Evolutionary conservation across 2,113 vertebrate species (phyloP), one percentile per base, ranked within the genome.

Genomic region (Melospiza georgiana): DNA sequence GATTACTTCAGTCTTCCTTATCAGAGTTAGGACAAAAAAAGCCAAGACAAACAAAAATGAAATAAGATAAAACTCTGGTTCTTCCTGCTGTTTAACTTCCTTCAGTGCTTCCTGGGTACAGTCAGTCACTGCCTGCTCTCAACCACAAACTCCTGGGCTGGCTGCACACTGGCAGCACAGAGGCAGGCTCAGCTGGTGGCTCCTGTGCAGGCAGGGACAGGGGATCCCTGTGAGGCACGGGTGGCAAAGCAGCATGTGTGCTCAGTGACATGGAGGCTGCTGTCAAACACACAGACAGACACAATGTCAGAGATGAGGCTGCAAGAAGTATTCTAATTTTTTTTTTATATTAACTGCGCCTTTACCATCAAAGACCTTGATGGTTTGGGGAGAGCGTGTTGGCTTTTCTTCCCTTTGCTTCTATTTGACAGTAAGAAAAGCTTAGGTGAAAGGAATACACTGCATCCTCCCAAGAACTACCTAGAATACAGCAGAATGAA

Each of bases 221-320:
- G 61, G 20, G 3, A 88, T 49, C 59, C 44, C 37, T 5, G 2
- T 0, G 2, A 67, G 4, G 4, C 1, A 12, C 5, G 7, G 25
- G 19, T 9, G 27, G 8, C 39, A 81, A 74, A 84, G 16, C 10
- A 28, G 37, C 11, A 2, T 0, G 4, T 9, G 8, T 31, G 37
- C 25, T 66, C 33, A 41, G 15, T 44, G n/a, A 74, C 28, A 9
- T 33, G 23, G 68, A 46, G 41, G 27, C 48, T n/a, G 24, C 22
- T 31, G 61, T 41, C 57, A 89, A 78, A 46, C 13, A 41, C 9
- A 8, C 0, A 5, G 31, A 41, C 13, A 4, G 25, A 30, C 15
- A 11, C 0, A 0, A 48, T 9, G 35, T 35, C 16, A 67, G 33
- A 94, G 74, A 15, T 44, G 17, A 81, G 63, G 27, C 22, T 44